These are phyloP conservation scores for Propsilocerus akamusi DNA, from an alignment of 1,140 invertebrate species.

Conservation along the genomic window DNA sequence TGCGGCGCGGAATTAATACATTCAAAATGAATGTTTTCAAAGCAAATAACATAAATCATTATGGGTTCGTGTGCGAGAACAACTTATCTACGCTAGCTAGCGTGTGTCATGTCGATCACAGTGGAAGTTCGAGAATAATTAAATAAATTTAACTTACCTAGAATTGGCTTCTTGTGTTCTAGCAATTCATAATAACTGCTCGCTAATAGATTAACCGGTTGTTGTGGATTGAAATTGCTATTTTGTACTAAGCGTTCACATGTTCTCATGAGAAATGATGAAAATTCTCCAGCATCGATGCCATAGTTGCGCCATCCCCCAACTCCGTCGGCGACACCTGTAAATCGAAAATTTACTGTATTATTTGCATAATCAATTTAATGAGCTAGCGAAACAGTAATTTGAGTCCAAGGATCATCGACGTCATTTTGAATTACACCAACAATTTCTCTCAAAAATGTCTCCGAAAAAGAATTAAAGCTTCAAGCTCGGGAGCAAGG, in stretches of 20 bases:
- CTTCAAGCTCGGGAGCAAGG: neutral
- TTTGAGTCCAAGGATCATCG: neutral
- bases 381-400: conserved; percentile 1
- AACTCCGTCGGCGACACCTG: conserved; percentile 94
- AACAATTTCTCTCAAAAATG: neutral
- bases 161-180: conserved; percentile 77
- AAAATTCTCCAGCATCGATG: conserved; percentile 94
- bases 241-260: conserved; percentile 81
- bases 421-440: neutral
- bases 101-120: too few species aligned
- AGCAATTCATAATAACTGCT: conserved; percentile 82
- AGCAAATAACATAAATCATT: too few species aligned
- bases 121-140: too few species aligned
- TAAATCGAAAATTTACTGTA: conserved; percentile 14
- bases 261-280: conserved; percentile 77
- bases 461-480: neutral
- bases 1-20: too few species aligned
- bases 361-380: conserved; percentile 6
- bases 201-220: conserved; percentile 72
- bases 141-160: conserved; percentile 62
- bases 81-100: too few species aligned
- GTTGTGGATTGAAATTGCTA: conserved; percentile 66
- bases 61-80: too few species aligned
- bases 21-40: too few species aligned
- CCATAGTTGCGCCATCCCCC: conserved; percentile 94